Conservation (phyloP, 2,113 vertebrate species). For the Phycodurus eques region DNA sequence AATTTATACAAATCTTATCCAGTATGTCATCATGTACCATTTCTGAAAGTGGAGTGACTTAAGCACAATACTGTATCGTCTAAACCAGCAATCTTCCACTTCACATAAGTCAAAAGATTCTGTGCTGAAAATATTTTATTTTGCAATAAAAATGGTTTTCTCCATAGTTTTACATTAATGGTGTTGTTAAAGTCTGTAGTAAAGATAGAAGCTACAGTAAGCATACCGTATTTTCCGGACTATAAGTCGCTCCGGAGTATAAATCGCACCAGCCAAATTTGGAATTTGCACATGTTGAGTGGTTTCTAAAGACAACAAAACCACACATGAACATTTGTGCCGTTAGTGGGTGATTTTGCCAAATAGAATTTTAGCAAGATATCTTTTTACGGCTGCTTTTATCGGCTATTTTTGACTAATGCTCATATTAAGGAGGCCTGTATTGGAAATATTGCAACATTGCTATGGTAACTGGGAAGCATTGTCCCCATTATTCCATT, state of each 20-base stretch:
- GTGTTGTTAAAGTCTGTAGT: too few relatives aligned
- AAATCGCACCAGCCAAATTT: too few relatives aligned
- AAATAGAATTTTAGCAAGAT: background rate
- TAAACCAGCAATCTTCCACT: too few relatives aligned
- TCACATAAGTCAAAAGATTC: too few relatives aligned
- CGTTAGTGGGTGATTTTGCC: background rate
- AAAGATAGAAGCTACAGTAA: too few relatives aligned
- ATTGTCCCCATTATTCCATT: background rate
- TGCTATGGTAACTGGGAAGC: background rate
- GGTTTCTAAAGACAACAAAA: background rate
- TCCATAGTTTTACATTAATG: background rate
- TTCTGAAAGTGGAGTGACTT: too few relatives aligned
- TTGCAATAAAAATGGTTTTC: background rate
- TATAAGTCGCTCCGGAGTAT: too few relatives aligned
- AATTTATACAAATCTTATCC: too few relatives aligned
- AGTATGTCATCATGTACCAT: too few relatives aligned
- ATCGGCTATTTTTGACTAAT: conserved; percentile 13
- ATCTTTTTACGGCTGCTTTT: conserved; percentile 5
- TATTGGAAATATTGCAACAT: background rate
- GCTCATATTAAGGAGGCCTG: background rate
- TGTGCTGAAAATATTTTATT: background rate
- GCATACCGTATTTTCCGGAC: too few relatives aligned
- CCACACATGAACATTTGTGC: background rate
- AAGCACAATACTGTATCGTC: too few relatives aligned
- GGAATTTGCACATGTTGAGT: background rate